Evolutionary conservation across 2,888 invertebrate genomes (phyloP), one percentile per base, ranked within the genome.

Genomic region (Neoaliturus tenellus): DNA sequence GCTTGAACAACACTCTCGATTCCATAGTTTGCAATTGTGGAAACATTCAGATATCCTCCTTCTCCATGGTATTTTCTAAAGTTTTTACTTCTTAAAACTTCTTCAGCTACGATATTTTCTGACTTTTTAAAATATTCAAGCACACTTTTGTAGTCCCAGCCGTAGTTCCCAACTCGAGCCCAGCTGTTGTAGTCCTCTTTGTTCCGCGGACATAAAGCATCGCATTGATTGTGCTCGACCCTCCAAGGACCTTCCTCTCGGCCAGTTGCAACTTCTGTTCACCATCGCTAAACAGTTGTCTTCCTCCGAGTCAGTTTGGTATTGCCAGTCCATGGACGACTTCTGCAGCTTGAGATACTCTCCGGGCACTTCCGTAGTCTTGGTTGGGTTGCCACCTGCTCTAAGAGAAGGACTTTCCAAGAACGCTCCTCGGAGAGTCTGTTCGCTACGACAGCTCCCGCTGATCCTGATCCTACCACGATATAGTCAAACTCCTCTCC

Each of bases 391-490:
- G 39, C 90, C 90, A 0, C 94, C 94, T 0, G 94, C 94, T 89
- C 95, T 95, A 10, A 96, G 88, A 96, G 90, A 2, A 96, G 90
- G 0, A 95, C 92, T 78, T 91, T 93, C 92, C 93, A 93, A 48
- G 93, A 89, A 0, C 90, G 89, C 83, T 92, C 93, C 90, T 95
- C 95, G 0, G 94, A 92, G 0, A 96, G 91, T 0, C 96, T 92
- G 86, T 94, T 93, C 0, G 96, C 95, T 17, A 96, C 87, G 0
- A 94, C 94, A 0, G 95, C 93, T 0, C 96, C 96, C 0, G 94
- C 93, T 0, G 95, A 82, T 17, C 82, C 82, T 20, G 82, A 28
- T 14, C 82, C 82, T n/a, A 82, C 73, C 2, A 82, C 39, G 55
- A 82, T 82, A 39, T 73, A 82, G 58, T 82, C 82, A 25, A 73